A percentile compares a stretch with the other conserved stretches of the same genome.
These are phyloP conservation scores for Diaphora mendica DNA, from an alignment of 2,888 invertebrate genomes.

Conservation along the genomic window DNA sequence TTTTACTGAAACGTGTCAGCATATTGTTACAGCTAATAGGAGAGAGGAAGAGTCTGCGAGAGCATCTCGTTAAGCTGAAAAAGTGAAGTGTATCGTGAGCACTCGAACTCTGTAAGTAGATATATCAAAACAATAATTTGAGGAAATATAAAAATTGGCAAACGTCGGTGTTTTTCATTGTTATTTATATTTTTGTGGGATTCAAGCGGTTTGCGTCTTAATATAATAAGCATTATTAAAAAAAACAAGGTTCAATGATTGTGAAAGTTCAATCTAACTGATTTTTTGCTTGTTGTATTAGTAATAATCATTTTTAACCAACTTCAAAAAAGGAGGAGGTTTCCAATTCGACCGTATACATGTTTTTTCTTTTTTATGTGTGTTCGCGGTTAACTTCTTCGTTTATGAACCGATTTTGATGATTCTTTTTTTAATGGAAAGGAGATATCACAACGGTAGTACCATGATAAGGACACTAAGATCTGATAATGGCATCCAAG, in stretches of 20 bases:
- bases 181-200: not conserved
- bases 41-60: conserved; percentile 27
- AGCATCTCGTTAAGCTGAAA: conserved; percentile 36
- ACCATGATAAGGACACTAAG: too few species aligned
- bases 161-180: not conserved
- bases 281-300: too few species aligned
- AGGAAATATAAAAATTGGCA: not conserved
- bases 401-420: too few species aligned
- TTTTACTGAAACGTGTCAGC: conserved; percentile 57
- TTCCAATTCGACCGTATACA: too few species aligned
- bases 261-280: not conserved
- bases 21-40: conserved; percentile 63
- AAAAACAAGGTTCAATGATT: not conserved
- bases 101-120: conserved; percentile 36
- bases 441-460: too few species aligned
- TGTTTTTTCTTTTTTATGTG: too few species aligned
- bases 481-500: too few species aligned
- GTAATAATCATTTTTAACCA: too few species aligned
- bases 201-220: not conserved
- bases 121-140: not conserved
- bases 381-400: too few species aligned
- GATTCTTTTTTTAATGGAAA: too few species aligned
- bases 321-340: too few species aligned
- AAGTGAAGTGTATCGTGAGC: conserved; percentile 30
- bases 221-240: not conserved